phyloP scores from a whole-genome alignment of 2,113 vertebrate species.

The Brachyhypopomus gauderio region DNA sequence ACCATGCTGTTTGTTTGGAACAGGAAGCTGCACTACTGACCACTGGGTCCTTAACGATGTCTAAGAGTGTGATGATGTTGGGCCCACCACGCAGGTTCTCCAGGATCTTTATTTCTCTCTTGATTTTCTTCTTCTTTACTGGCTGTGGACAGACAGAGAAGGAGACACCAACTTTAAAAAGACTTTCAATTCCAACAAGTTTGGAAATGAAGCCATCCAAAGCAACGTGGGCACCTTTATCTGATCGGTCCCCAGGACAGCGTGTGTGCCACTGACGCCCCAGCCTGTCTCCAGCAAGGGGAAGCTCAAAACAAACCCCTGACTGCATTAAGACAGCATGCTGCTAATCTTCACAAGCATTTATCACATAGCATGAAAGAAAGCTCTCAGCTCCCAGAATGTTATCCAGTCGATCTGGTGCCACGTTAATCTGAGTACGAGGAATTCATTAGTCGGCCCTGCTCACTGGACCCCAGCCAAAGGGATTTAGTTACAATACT shows the following conservation, averaged over 20 bases:
- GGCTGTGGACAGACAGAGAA: conserved; percentile 58
- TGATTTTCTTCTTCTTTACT: conserved; percentile 78
- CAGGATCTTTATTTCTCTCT: conserved; percentile 75
- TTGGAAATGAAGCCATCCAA: background rate
- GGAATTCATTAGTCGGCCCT: conserved; percentile 32
- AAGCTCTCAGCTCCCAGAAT: conserved; percentile 39
- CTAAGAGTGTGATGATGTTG: conserved; percentile 73
- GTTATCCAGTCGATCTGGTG: conserved; percentile 50
- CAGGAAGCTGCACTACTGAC: conserved; percentile 54
- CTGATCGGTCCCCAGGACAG: conserved; percentile 19
- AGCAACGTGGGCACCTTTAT: background rate
- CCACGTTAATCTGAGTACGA: conserved; percentile 31
- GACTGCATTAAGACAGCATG: conserved; percentile 40
- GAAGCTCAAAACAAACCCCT: conserved; percentile 35
- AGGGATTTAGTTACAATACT: conserved; percentile 38
- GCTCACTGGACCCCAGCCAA: conserved; percentile 35
- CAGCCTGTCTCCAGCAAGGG: conserved; percentile 44
- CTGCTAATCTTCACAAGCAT: conserved; percentile 52
- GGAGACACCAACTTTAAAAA: background rate
- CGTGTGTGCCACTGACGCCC: background rate
- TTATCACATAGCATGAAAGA: conserved; percentile 53
- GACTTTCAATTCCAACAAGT: background rate
- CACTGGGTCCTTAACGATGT: conserved; percentile 75
- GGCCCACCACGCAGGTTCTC: conserved; percentile 73
- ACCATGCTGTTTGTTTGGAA: background rate